Evolutionary conservation across 2,888 invertebrate genomes (phyloP).

Genomic region (Agrochola lychnidis): DNA sequence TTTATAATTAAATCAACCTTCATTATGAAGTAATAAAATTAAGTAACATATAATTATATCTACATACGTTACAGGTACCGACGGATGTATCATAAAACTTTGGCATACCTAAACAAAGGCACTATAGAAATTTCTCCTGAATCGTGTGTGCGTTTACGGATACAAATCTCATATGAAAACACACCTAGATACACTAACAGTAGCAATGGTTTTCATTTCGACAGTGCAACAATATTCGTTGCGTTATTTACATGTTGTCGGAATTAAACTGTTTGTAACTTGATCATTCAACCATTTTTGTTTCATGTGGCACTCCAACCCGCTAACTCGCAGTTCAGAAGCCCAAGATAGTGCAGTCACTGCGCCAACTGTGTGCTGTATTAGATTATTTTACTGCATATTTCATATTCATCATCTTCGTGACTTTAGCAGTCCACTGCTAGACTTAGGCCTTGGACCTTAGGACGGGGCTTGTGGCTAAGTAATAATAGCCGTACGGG

Average conservation of each 20-base stretch:
- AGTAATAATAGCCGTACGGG: too few relatives aligned
- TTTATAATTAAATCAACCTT: slow-evolving; percentile 5
- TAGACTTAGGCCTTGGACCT: neutral
- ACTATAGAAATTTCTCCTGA: neutral
- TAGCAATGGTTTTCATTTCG: too few relatives aligned
- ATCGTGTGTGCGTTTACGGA: neutral
- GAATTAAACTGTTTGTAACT: too few relatives aligned
- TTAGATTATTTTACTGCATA: neutral
- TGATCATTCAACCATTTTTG: neutral
- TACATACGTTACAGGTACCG: too few relatives aligned
- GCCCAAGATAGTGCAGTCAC: neutral
- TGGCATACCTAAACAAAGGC: neutral
- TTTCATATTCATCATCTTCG: neutral
- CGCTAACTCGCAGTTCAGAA: neutral
- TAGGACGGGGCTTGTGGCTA: too few relatives aligned
- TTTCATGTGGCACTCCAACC: neutral
- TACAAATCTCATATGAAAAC: neutral
- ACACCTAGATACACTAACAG: too few relatives aligned
- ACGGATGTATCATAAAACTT: neutral
- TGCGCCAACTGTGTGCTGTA: neutral
- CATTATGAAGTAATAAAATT: slow-evolving; percentile 2
- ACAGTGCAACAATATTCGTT: too few relatives aligned
- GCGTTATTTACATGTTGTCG: too few relatives aligned
- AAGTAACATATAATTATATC: neutral
- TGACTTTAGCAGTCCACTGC: neutral